Evolutionary conservation across 2,113 vertebrate genomes (phyloP).

Genomic region (Trematocara nigrifrons): DNA sequence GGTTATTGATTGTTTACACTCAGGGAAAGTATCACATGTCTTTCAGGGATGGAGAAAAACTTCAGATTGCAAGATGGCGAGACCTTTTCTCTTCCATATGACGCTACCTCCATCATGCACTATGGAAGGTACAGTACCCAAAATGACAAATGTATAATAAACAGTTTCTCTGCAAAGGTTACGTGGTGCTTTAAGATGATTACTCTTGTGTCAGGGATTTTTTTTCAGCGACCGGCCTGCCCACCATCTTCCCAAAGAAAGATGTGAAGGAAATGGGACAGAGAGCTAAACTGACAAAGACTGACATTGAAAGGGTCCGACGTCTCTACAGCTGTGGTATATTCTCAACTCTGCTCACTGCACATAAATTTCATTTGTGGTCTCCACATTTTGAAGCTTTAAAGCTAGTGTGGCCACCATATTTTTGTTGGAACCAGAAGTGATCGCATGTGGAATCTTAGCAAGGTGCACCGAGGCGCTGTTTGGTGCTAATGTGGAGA

Average conservation of each 20-base stretch:
- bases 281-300: constrained; percentile 5
- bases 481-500: neutral
- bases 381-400: neutral
- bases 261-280: constrained; percentile 33
- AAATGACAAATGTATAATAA: too few relatives aligned
- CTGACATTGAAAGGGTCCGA: constrained; percentile 26
- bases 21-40: neutral
- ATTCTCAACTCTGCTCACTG: neutral
- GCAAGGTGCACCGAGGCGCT: neutral
- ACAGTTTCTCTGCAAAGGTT: neutral
- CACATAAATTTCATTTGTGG: neutral
- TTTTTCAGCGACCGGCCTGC: constrained; percentile 42
- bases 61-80: neutral
- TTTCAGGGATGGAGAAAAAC: constrained; percentile 42
- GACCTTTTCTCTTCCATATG: constrained; percentile 35
- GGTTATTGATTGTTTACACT: neutral
- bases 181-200: neutral
- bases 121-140: constrained; percentile 51
- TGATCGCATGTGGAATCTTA: neutral
- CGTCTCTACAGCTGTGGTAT: constrained; percentile 53
- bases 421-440: neutral
- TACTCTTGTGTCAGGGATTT: neutral
- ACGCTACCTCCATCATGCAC: constrained; percentile 58
- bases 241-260: constrained; percentile 24
- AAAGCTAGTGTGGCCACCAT: neutral